phyloP scores from a whole-genome alignment of 2,113 vertebrate species.

The Labeo catla region DNA sequence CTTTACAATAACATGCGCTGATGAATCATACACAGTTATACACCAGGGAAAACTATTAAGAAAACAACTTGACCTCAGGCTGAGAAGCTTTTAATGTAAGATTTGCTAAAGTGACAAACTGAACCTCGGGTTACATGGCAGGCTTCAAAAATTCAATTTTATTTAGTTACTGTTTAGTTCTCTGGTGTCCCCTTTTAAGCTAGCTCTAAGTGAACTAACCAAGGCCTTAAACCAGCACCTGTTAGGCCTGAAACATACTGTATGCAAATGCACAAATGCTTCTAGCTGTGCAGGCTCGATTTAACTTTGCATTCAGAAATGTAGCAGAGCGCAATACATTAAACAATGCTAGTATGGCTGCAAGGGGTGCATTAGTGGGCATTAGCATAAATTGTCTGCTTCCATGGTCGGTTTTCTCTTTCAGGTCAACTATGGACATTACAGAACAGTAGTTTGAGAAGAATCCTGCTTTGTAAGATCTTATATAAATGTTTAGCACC shows the following conservation, averaged over 20 bases:
- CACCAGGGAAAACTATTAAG: neutral
- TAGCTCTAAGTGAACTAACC: neutral
- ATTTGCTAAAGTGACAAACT: neutral
- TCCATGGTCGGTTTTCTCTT: neutral
- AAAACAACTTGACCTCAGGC: neutral
- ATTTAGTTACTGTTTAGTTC: neutral
- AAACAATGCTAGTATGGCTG: neutral
- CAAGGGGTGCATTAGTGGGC: neutral
- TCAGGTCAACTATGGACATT: neutral
- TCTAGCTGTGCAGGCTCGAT: neutral
- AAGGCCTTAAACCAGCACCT: slow-evolving; percentile 1
- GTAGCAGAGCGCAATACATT: neutral
- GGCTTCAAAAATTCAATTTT: neutral
- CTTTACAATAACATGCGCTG: neutral
- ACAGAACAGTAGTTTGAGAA: neutral
- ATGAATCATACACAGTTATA: neutral
- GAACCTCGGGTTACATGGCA: neutral
- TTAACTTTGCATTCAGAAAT: neutral
- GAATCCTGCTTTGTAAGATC: too few relatives aligned
- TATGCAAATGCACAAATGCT: neutral
- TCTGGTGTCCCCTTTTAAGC: neutral
- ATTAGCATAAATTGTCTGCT: neutral
- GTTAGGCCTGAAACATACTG: neutral
- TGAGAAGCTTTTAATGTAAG: neutral
- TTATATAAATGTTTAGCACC: too few relatives aligned